Conservation (phyloP, 2,888 invertebrate genomes). For the Dione vanillae region DNA sequence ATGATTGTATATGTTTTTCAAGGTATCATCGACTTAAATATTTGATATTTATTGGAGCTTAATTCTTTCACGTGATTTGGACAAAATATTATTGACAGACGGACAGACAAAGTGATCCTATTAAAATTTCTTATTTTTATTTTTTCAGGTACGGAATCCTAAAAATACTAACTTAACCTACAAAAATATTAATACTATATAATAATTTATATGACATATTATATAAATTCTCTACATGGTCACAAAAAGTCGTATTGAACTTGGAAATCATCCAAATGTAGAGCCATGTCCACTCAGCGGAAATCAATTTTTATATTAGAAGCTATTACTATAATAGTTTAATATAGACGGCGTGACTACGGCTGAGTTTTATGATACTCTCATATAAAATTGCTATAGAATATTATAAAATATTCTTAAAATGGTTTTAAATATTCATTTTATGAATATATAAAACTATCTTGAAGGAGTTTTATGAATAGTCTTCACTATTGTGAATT, state of each 20-base stretch:
- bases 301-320: slow-evolving; percentile 59
- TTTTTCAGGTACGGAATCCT: no score
- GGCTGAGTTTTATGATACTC: slow-evolving; percentile 31
- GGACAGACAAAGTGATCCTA: no score
- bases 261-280: slow-evolving; percentile 56
- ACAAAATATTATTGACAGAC: no score
- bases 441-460: neutral
- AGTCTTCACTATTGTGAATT: no score
- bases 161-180: no score
- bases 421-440: neutral
- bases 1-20: no score
- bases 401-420: neutral
- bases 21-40: no score
- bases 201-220: slow-evolving; percentile 3
- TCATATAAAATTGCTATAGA: neutral
- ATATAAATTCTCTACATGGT: slow-evolving; percentile 37
- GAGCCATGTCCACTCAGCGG: slow-evolving; percentile 54
- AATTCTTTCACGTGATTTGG: no score
- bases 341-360: slow-evolving; percentile 47
- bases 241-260: slow-evolving; percentile 55
- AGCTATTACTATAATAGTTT: slow-evolving; percentile 54
- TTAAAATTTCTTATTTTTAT: no score
- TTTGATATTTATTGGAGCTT: no score
- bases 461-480: no score
- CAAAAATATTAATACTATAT: no score